These are phyloP conservation scores for Tetraodon nigroviridis DNA, from an alignment of 2,113 vertebrate species.

Conservation along the genomic window DNA sequence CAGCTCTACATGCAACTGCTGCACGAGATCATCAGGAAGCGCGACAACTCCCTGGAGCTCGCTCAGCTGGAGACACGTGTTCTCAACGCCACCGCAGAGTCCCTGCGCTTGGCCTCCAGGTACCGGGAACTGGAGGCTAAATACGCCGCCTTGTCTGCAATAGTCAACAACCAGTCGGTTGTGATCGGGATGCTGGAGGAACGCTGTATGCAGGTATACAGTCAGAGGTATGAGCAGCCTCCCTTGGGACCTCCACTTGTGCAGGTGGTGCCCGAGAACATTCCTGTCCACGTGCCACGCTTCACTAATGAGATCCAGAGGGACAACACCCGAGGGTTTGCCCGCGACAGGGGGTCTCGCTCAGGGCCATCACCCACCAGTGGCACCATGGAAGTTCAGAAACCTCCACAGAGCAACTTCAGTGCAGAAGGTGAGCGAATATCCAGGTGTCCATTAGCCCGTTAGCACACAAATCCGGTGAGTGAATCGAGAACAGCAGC, in stretches of 20 bases:
- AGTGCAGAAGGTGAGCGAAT: conserved; percentile 84
- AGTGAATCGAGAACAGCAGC: not conserved
- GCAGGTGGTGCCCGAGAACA: conserved; percentile 93
- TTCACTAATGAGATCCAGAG: conserved; percentile 93
- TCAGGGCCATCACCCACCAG: conserved; percentile 72
- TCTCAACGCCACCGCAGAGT: conserved; percentile 90
- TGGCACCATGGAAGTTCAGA: conserved; percentile 69
- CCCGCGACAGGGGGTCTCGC: conserved; percentile 76
- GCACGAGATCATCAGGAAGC: conserved; percentile 95
- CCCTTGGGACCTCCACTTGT: conserved; percentile 85
- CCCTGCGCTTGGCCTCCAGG: conserved; percentile 83
- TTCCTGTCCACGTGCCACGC: conserved; percentile 82
- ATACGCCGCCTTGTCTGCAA: conserved; percentile 82
- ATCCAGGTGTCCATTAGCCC: not conserved
- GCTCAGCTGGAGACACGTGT: conserved; percentile 93
- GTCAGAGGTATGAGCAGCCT: conserved; percentile 72
- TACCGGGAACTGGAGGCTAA: conserved; percentile 89
- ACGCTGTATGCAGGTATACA: conserved; percentile 84
- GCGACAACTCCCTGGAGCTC: conserved; percentile 94
- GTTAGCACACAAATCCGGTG: not conserved
- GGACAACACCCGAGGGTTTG: conserved; percentile 75
- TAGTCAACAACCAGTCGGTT: conserved; percentile 95
- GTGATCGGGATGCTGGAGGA: conserved; percentile 87
- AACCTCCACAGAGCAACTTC: conserved; percentile 81
- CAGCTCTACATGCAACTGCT: conserved; percentile 99